phyloP scores from a whole-genome alignment of 2,888 invertebrate species.

The Eilema griseolum region DNA sequence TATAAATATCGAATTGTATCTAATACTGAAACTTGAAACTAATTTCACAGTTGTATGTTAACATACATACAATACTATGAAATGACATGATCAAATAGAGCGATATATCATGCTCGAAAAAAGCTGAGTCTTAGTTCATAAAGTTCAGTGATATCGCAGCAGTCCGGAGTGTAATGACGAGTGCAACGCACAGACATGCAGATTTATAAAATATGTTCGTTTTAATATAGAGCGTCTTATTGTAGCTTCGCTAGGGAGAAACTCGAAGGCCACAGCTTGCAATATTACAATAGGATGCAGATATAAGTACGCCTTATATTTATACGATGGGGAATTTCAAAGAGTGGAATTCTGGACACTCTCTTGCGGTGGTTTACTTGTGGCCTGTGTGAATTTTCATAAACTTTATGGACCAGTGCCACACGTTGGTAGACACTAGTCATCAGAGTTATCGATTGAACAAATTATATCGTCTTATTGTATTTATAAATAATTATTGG shows the following conservation, averaged over 20 bases:
- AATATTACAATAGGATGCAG: neutral
- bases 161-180: slow-evolving; percentile 6
- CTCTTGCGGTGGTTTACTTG: neutral
- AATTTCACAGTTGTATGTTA: no score
- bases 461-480: no score
- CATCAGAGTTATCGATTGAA: neutral
- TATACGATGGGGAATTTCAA: neutral
- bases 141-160: slow-evolving; percentile 6
- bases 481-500: no score
- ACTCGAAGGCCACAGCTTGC: slow-evolving; percentile 25
- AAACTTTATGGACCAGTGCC: neutral
- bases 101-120: neutral
- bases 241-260: slow-evolving; percentile 17
- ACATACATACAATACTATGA: neutral
- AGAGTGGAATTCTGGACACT: neutral
- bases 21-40: neutral
- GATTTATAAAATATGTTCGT: slow-evolving; percentile 38
- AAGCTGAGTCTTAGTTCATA: neutral
- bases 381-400: neutral
- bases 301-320: neutral
- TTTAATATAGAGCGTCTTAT: slow-evolving; percentile 23
- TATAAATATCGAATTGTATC: neutral
- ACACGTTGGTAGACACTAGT: neutral
- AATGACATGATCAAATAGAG: neutral
- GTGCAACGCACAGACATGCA: slow-evolving; percentile 23